These are phyloP conservation scores for Meloidogyne hapla DNA, from an alignment of 1,140 invertebrate species.

Conservation along the genomic window DNA sequence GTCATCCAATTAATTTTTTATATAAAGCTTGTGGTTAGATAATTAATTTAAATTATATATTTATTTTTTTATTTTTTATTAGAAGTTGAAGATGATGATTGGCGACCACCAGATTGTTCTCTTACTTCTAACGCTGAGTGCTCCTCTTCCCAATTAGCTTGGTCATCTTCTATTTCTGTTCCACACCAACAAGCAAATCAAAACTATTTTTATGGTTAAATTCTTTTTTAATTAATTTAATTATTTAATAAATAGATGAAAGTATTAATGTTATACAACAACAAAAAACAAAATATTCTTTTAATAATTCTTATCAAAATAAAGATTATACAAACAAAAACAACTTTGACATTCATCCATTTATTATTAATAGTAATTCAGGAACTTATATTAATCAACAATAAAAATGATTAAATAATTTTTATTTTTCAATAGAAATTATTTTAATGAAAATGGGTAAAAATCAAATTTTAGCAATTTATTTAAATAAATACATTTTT, in stretches of 20 bases:
- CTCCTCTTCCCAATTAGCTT: not conserved
- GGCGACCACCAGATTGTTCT: conserved; percentile 42
- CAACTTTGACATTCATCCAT: too few species aligned
- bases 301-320: conserved; percentile 1
- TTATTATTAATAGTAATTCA: not conserved
- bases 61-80: not conserved
- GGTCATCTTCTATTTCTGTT: not conserved
- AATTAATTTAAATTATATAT: conserved; percentile 1
- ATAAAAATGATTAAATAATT: too few species aligned
- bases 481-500: too few species aligned
- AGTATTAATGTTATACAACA: too few species aligned
- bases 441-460: too few species aligned
- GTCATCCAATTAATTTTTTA: conserved; percentile 81
- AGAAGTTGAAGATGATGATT: conserved; percentile 42
- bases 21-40: conserved; percentile 69
- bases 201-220: conserved; percentile 2
- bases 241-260: not conserved
- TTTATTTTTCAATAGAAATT: too few species aligned
- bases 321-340: too few species aligned
- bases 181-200: not conserved
- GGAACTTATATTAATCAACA: too few species aligned
- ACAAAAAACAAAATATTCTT: not conserved
- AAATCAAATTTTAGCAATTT: too few species aligned
- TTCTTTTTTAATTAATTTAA: not conserved
- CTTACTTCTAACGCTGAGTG: not conserved